Evolutionary conservation across 2,888 invertebrate genomes (phyloP).

Genomic region (Mayetiola destructor): DNA sequence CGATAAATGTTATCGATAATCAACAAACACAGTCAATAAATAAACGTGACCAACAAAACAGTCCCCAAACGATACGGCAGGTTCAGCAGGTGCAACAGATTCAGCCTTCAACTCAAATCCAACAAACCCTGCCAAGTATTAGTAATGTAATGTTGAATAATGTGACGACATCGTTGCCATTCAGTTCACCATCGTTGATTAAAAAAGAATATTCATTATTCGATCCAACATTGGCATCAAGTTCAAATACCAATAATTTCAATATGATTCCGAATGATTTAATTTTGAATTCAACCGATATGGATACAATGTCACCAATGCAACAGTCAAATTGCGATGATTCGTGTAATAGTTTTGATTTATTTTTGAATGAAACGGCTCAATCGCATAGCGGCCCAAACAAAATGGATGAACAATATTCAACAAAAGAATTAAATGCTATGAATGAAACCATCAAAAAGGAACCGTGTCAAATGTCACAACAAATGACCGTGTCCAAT

Average conservation of each 20-base stretch:
- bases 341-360: constrained; percentile 31
- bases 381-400: constrained; percentile 20
- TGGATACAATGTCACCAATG: constrained; percentile 14
- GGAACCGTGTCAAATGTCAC: not conserved
- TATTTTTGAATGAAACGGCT: constrained; percentile 29
- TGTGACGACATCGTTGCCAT: not conserved
- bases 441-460: not conserved
- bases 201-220: not conserved
- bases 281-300: constrained; percentile 18
- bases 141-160: constrained; percentile 23
- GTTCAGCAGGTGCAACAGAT: constrained; percentile 23
- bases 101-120: constrained; percentile 23
- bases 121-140: constrained; percentile 20
- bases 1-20: not conserved
- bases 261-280: constrained; percentile 4
- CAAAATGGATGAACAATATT: not conserved
- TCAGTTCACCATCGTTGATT: not conserved
- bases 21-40: not conserved
- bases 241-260: too few species aligned
- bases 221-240: not conserved
- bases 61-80: constrained; percentile 28
- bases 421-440: not conserved
- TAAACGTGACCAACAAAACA: not conserved
- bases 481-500: too few species aligned
- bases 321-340: constrained; percentile 21